Conservation (phyloP, 2,888 invertebrate genomes). For the Chrysolina oricalcia region DNA sequence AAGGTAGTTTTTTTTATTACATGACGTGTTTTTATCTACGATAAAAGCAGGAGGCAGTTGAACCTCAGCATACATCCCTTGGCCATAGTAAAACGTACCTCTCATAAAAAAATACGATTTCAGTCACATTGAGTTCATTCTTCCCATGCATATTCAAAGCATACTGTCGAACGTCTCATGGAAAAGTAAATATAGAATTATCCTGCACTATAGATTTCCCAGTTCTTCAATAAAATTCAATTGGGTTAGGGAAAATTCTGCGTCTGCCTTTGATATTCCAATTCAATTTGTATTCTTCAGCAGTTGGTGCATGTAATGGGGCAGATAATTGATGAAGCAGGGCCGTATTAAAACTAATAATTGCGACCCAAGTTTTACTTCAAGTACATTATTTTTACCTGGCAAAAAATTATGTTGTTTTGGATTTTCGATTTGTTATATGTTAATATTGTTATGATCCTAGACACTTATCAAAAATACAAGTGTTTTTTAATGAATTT, state of each 20-base stretch:
- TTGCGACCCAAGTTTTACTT: too few species aligned
- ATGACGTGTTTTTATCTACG: too few species aligned
- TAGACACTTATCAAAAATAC: too few species aligned
- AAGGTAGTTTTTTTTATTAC: too few species aligned
- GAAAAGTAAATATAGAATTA: constrained; percentile 13
- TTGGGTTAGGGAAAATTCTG: constrained; percentile 14
- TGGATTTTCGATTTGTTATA: not conserved
- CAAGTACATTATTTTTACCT: too few species aligned
- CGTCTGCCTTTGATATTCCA: constrained; percentile 32
- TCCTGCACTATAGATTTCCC: constrained; percentile 37
- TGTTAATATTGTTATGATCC: too few species aligned
- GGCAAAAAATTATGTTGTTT: too few species aligned
- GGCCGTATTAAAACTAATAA: not conserved
- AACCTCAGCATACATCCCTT: too few species aligned
- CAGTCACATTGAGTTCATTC: not conserved
- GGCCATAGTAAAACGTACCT: too few species aligned
- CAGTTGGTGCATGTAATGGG: constrained; percentile 12
- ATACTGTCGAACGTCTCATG: not conserved
- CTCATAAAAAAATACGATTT: too few species aligned
- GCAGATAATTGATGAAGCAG: constrained; percentile 22
- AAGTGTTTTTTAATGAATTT: too few species aligned
- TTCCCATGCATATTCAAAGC: not conserved
- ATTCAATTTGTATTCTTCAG: constrained; percentile 28
- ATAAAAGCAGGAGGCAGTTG: too few species aligned
- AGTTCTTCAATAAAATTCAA: constrained; percentile 33